Percentiles rank a stretch among this genome's conserved stretches.
phyloP scores from a whole-genome alignment of 2,113 vertebrate genomes.

The Capra hircus region DNA sequence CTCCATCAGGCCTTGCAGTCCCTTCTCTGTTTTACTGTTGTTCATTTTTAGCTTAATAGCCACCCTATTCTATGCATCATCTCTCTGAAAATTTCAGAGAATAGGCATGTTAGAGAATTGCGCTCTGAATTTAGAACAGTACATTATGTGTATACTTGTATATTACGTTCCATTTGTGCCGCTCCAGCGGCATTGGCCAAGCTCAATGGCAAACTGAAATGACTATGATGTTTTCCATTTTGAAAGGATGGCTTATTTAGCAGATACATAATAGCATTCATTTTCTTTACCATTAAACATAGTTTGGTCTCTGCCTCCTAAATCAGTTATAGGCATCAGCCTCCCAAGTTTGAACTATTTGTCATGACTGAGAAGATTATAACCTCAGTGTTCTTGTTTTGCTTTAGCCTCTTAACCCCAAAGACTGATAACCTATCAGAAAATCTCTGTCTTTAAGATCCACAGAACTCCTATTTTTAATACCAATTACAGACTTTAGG shows the following conservation, averaged over 20 bases:
- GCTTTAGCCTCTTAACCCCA: not conserved
- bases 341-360: not conserved
- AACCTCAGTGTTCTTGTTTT: not conserved
- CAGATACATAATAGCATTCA: slow-evolving; percentile 1
- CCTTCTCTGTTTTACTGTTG: slow-evolving; percentile 43
- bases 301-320: not conserved
- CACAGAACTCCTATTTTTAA: not conserved
- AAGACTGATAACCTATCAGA: slow-evolving; percentile 15
- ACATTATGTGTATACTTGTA: slow-evolving; percentile 29
- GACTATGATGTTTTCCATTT: slow-evolving; percentile 52
- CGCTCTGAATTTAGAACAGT: slow-evolving; percentile 57
- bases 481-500: not conserved
- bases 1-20: not conserved
- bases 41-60: slow-evolving; percentile 67
- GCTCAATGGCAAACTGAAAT: slow-evolving; percentile 34
- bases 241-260: slow-evolving; percentile 49
- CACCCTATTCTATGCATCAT: slow-evolving; percentile 64
- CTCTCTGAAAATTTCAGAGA: slow-evolving; percentile 68
- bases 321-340: not conserved
- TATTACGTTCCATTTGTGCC: slow-evolving; percentile 27
- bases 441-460: not conserved
- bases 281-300: slow-evolving; percentile 60
- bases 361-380: not conserved
- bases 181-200: not conserved
- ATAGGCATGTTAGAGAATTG: slow-evolving; percentile 57